A percentile compares a stretch with the other conserved stretches of the same genome.
phyloP scores from a whole-genome alignment of 2,888 invertebrate genomes.

The Trachelus stipa region DNA sequence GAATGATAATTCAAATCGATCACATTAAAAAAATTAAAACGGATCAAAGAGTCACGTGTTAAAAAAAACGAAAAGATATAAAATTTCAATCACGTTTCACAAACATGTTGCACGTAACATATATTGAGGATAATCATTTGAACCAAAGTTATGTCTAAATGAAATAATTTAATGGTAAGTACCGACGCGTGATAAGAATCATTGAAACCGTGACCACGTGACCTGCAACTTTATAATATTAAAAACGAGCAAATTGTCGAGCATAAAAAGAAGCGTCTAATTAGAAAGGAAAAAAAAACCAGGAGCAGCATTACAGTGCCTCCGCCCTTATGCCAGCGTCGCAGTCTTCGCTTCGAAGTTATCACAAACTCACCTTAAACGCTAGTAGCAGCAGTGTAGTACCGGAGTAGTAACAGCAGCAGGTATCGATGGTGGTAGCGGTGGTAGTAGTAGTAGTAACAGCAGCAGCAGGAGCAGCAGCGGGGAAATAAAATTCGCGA shows the following conservation, averaged over 20 bases:
- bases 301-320: not conserved
- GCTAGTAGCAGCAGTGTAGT: not conserved
- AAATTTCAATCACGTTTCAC: not conserved
- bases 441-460: constrained; percentile 57
- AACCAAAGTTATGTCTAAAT: not conserved
- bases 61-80: no score
- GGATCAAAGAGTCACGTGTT: not conserved
- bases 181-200: not conserved
- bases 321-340: constrained; percentile 24
- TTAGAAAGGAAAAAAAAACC: not conserved
- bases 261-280: not conserved
- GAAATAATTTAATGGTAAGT: not conserved
- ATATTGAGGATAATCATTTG: not conserved
- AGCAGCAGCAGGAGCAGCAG: constrained; percentile 46
- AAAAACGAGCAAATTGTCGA: not conserved
- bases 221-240: not conserved
- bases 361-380: constrained; percentile 25
- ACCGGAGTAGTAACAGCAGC: not conserved
- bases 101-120: not conserved
- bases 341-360: constrained; percentile 36
- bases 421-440: not conserved
- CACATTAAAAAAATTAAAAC: not conserved
- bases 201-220: not conserved
- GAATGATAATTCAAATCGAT: not conserved
- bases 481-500: constrained; percentile 51